These are phyloP conservation scores for Tineola bisselliella DNA, from an alignment of 2,888 invertebrate species.

Conservation along the genomic window DNA sequence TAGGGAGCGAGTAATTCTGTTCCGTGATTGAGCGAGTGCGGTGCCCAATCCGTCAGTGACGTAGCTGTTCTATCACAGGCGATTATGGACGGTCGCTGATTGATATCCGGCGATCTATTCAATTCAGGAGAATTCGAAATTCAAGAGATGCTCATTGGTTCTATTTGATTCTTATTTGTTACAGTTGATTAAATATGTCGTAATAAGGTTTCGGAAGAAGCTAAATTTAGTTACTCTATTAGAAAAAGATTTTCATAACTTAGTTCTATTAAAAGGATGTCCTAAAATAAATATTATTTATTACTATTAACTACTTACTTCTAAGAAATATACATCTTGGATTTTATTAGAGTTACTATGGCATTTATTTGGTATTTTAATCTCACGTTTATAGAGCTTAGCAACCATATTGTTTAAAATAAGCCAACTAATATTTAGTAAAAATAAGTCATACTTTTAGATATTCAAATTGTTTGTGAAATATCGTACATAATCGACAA, in stretches of 20 bases:
- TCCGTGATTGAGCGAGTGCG: neutral
- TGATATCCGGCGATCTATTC: conserved; percentile 10
- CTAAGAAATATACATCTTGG: too few relatives aligned
- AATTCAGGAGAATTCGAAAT: neutral
- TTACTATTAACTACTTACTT: too few relatives aligned
- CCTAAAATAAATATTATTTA: too few relatives aligned
- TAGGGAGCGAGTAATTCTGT: neutral
- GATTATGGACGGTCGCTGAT: conserved; percentile 11
- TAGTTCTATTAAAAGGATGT: too few relatives aligned
- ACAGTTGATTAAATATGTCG: neutral
- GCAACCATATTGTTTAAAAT: too few relatives aligned
- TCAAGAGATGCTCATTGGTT: neutral
- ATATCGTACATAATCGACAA: conserved; percentile 27
- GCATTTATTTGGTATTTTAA: too few relatives aligned
- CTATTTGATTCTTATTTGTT: neutral
- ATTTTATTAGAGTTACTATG: too few relatives aligned
- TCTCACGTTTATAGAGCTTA: too few relatives aligned
- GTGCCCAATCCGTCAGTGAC: conserved; percentile 5
- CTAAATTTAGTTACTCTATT: neutral
- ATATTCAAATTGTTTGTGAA: neutral
- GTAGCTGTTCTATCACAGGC: conserved; percentile 4
- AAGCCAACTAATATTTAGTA: too few relatives aligned
- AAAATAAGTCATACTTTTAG: neutral
- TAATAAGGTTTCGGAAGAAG: neutral
- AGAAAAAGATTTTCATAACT: neutral